Evolutionary conservation across 2,113 vertebrate genomes (phyloP).

Genomic region (Sialia sialis): DNA sequence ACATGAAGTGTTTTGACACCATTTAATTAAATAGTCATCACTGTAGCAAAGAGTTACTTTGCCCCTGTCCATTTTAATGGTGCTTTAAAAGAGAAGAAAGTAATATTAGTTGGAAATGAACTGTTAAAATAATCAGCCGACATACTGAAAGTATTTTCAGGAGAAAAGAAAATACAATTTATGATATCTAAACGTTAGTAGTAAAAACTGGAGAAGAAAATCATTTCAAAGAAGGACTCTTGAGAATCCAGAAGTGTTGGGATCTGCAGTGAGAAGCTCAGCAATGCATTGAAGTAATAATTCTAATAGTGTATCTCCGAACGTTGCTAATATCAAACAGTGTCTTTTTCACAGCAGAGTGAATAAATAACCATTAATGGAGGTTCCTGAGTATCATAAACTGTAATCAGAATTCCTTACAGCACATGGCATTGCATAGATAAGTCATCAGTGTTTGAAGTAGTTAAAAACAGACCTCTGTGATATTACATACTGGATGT

Average conservation of each 20-base stretch:
- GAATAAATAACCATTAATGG: not conserved
- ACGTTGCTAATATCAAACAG: not conserved
- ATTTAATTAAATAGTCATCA: not conserved
- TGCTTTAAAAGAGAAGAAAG: not conserved
- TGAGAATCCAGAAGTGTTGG: not conserved
- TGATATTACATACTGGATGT: not conserved
- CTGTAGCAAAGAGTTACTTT: not conserved
- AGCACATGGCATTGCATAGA: not conserved
- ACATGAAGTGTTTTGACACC: not conserved
- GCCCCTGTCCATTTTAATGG: not conserved
- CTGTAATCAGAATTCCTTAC: not conserved
- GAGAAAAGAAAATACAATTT: not conserved
- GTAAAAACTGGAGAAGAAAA: not conserved
- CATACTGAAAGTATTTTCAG: not conserved
- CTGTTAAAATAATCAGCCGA: not conserved
- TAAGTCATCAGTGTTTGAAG: not conserved
- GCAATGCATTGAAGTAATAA: not conserved
- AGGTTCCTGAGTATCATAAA: not conserved
- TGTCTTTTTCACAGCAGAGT: not conserved
- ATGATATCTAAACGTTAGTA: not conserved
- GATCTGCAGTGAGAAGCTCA: not conserved
- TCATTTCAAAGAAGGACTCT: not conserved
- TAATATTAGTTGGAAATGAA: not conserved
- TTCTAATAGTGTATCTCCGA: not conserved
- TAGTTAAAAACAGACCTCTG: not conserved